Evolutionary conservation across 2,888 invertebrate species (phyloP).

Genomic region (Oscheius myriophilus): DNA sequence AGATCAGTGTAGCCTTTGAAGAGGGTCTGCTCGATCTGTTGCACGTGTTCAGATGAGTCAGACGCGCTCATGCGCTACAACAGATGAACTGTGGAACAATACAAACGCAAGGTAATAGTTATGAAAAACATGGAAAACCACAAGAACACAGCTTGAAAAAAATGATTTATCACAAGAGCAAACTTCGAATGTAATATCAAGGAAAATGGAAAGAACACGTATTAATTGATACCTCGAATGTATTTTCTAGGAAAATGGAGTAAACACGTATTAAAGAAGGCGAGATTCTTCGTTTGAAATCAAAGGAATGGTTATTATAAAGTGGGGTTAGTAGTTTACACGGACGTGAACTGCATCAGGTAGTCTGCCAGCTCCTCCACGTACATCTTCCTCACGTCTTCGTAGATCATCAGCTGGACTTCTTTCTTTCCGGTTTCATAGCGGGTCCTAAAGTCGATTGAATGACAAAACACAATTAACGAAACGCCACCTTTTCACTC

Average conservation of each 20-base stretch:
- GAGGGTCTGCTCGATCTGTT: conserved; percentile 18
- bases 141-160: neutral
- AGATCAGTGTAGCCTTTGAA: conserved; percentile 45
- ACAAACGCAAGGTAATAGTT: neutral
- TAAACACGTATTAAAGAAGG: no score
- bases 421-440: neutral
- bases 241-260: neutral
- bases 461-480: neutral
- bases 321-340: neutral
- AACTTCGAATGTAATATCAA: neutral
- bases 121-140: neutral
- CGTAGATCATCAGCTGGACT: neutral
- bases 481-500: neutral
- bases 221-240: neutral
- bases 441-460: neutral
- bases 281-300: no score
- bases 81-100: neutral
- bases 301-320: neutral
- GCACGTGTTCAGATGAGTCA: neutral
- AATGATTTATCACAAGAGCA: neutral
- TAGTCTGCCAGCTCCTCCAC: conserved; percentile 8
- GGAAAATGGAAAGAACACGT: no score
- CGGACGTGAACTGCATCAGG: neutral
- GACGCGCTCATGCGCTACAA: conserved; percentile 14
- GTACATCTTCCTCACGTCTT: neutral